These are phyloP conservation scores for Plutella xylostella DNA, from an alignment of 2,888 invertebrate species.

Conservation along the genomic window DNA sequence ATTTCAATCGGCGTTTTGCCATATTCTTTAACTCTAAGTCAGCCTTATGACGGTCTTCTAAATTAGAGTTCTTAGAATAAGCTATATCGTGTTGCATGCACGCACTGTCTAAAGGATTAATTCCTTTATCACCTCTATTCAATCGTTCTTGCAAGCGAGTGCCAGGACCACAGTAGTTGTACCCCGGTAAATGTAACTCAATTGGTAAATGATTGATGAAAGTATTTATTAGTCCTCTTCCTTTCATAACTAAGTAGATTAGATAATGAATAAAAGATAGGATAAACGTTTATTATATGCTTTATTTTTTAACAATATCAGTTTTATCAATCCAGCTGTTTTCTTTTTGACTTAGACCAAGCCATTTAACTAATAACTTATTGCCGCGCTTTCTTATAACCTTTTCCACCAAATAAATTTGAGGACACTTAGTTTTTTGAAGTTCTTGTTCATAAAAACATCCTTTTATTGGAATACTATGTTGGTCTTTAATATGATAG, in stretches of 20 bases:
- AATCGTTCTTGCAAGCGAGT: slow-evolving; percentile 24
- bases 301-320: background rate
- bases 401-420: slow-evolving; percentile 29
- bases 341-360: slow-evolving; percentile 16
- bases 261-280: too few relatives aligned
- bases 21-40: slow-evolving; percentile 28
- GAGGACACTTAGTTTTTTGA: slow-evolving; percentile 23
- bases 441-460: slow-evolving; percentile 27
- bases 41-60: slow-evolving; percentile 26
- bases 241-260: background rate
- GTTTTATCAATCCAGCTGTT: slow-evolving; percentile 18
- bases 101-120: slow-evolving; percentile 11
- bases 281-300: too few relatives aligned
- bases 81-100: slow-evolving; percentile 13
- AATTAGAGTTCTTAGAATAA: slow-evolving; percentile 11
- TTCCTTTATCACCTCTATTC: slow-evolving; percentile 29
- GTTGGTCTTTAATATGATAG: slow-evolving; percentile 23
- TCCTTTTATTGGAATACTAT: slow-evolving; percentile 23
- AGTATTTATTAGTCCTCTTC: slow-evolving; percentile 8
- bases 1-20: slow-evolving; percentile 21
- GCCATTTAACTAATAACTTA: slow-evolving; percentile 13
- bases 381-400: slow-evolving; percentile 4
- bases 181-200: slow-evolving; percentile 19
- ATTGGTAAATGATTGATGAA: slow-evolving; percentile 10
- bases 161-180: slow-evolving; percentile 23